A percentile compares a stretch with the other conserved stretches of the same genome.
Evolutionary conservation across 2,113 vertebrate species (phyloP).

Genomic region (Toxotes chatareus): DNA sequence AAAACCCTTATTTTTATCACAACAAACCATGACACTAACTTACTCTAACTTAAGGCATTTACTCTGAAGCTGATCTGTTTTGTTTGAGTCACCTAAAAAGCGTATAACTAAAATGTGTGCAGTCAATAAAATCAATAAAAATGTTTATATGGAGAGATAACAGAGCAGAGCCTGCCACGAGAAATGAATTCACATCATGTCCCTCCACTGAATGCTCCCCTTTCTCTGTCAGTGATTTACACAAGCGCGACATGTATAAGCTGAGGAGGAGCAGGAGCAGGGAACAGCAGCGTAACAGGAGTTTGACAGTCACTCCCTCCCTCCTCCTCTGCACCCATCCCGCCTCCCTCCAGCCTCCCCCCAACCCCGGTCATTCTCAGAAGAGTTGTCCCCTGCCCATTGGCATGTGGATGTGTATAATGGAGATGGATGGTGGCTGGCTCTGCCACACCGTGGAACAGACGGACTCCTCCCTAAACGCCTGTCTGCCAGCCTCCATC

Average conservation of each 20-base stretch:
- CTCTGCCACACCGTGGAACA: conserved; percentile 73
- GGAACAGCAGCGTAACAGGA: conserved; percentile 56
- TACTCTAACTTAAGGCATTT: background rate
- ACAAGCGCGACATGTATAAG: conserved; percentile 42
- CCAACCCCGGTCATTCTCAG: conserved; percentile 57
- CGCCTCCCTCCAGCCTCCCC: background rate
- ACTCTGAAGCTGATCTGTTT: background rate
- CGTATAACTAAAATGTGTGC: conserved; percentile 27
- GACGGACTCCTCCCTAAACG: conserved; percentile 81
- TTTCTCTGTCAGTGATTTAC: conserved; percentile 48
- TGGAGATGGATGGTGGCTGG: conserved; percentile 82
- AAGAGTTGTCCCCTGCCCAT: conserved; percentile 78
- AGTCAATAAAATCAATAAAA: conserved; percentile 35
- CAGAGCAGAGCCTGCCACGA: conserved; percentile 11
- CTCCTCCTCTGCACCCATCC: conserved; percentile 27
- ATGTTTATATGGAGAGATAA: conserved; percentile 13
- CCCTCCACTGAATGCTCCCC: conserved; percentile 21
- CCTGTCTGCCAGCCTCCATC: conserved; percentile 80
- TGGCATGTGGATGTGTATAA: conserved; percentile 81
- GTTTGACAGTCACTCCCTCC: conserved; percentile 59
- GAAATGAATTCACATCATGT: conserved; percentile 47
- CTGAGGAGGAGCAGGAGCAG: conserved; percentile 46
- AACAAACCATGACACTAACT: too few relatives aligned
- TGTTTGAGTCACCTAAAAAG: too few relatives aligned
- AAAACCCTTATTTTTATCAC: background rate